These are phyloP conservation scores for Criorhina ranunculi DNA, from an alignment of 2,888 invertebrate species.

Conservation along the genomic window DNA sequence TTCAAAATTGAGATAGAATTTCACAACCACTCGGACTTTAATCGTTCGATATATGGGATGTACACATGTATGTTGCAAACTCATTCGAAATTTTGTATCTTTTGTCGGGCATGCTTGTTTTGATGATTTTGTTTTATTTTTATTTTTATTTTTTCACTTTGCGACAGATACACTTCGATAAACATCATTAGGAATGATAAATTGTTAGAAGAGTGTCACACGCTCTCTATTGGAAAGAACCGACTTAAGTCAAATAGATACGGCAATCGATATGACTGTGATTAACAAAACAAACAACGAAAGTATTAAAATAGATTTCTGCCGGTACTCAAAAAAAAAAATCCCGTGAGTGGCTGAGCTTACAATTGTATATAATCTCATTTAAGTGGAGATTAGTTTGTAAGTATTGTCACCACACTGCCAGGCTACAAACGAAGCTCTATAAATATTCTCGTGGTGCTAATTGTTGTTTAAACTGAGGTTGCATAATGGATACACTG, in stretches of 20 bases:
- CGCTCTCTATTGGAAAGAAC: neutral
- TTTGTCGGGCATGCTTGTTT: neutral
- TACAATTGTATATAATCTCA: neutral
- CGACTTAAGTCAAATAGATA: slow-evolving; percentile 40
- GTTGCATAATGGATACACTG: slow-evolving; percentile 3
- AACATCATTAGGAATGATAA: slow-evolving; percentile 17
- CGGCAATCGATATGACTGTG: slow-evolving; percentile 29
- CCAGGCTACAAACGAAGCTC: neutral
- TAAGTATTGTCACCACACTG: slow-evolving; percentile 15
- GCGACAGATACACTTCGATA: slow-evolving; percentile 18
- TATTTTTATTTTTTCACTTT: slow-evolving; percentile 17
- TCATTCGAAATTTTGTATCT: slow-evolving; percentile 15
- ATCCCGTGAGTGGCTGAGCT: neutral
- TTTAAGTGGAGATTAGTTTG: slow-evolving; percentile 20
- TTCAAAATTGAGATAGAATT: slow-evolving; percentile 39
- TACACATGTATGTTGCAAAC: slow-evolving; percentile 7
- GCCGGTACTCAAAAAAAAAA: neutral
- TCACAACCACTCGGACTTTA: slow-evolving; percentile 16
- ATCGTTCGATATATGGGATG: neutral
- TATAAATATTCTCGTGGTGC: slow-evolving; percentile 8
- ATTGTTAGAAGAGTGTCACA: slow-evolving; percentile 11
- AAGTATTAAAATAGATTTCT: slow-evolving; percentile 7
- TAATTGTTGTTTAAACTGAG: slow-evolving; percentile 28
- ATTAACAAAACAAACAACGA: slow-evolving; percentile 41
- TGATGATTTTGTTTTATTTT: neutral